These are phyloP conservation scores for Tokudaia muenninki DNA, from an alignment of 2,797 vertebrate species.

Conservation along the genomic window DNA sequence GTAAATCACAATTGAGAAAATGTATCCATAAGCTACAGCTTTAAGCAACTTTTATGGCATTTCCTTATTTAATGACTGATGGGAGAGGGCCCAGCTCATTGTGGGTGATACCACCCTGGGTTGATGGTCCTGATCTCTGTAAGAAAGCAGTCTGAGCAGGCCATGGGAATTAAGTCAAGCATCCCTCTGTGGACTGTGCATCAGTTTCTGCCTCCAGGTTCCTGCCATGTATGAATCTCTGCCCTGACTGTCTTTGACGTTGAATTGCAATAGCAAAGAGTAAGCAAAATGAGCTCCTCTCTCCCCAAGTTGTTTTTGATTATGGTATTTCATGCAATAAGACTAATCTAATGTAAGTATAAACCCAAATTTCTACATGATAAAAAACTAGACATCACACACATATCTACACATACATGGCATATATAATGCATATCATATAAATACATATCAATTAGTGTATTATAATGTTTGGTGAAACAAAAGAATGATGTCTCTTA, in stretches of 20 bases:
- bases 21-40: neutral
- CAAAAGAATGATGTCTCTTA: neutral
- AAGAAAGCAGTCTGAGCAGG: neutral
- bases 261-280: neutral
- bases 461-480: neutral
- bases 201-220: neutral
- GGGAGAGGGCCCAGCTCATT: neutral
- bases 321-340: neutral
- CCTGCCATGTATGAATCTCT: neutral
- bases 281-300: neutral
- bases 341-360: neutral
- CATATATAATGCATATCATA: neutral
- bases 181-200: neutral
- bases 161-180: neutral
- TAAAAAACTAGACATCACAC: neutral
- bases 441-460: neutral
- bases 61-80: neutral
- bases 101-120: too few relatives aligned
- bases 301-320: neutral
- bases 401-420: neutral
- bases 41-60: neutral
- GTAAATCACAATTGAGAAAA: neutral
- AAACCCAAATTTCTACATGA: neutral
- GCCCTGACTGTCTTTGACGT: neutral
- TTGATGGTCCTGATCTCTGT: accelerated